Evolutionary conservation across 1,140 invertebrate species (phyloP), one percentile per base, ranked within the genome.

Genomic region (Thaumatotibia leucotreta): DNA sequence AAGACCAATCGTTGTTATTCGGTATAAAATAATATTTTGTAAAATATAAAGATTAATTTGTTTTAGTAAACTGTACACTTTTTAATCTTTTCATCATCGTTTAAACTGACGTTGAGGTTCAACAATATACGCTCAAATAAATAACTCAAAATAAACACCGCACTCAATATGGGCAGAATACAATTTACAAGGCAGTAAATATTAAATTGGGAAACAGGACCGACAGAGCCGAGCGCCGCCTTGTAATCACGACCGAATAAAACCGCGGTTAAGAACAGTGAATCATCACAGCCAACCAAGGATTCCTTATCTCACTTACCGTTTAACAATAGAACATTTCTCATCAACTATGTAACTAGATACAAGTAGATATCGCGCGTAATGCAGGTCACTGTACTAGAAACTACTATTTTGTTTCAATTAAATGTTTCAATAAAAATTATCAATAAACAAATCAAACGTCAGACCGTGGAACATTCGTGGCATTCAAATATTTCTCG

Each of bases 391-490:
- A 63, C 69, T 63, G 74, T 74, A 72, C 76, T 71, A 73, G 39
- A 82, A 84, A 83, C 82, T 82, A 79, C 76, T 75, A 70, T 54
- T 65, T 73, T 79, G 78, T 78, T 81, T 79, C 78, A 77, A 82
- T 86, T 84, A 80, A 77, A 82, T 87, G 76, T 77, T 79, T 82
- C 52, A 75, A 78, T 74, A 78, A 79, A 83, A 68, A 58, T 50
- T 78, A 86, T 82, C 82, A 86, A 85, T 84, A 84, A 79, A 82
- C 79, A 82, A 83, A 79, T 81, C 69, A 82, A 82, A 83, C 73
- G 70, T 72, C 76, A 52, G 71, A 71, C 69, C 73, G 75, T 74
- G 74, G 74, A 75, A 77, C 52, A 76, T 67, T 66, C 70, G 73
- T 76, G 66, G 73, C 79, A 78, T 84, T 77, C 79, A 85, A 84